These are phyloP conservation scores for Arizona elegans DNA, from an alignment of 2,113 vertebrate genomes.

Conservation along the genomic window DNA sequence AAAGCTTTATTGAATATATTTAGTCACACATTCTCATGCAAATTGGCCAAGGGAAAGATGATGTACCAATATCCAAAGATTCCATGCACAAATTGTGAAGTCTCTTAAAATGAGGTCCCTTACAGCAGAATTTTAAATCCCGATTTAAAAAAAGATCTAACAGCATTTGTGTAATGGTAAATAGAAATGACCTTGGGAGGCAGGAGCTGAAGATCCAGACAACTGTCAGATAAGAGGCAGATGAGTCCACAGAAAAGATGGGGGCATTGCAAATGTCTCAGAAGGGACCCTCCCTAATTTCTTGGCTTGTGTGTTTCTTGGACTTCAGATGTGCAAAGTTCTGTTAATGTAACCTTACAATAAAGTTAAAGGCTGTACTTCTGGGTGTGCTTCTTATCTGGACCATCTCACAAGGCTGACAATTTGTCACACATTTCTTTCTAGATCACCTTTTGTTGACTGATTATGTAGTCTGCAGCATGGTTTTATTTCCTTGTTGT, in stretches of 20 bases:
- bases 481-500: background rate
- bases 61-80: background rate
- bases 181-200: background rate
- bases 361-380: background rate
- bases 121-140: background rate
- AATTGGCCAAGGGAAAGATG: background rate
- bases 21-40: background rate
- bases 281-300: background rate
- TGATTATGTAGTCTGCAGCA: background rate
- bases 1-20: background rate
- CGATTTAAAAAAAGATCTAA: background rate
- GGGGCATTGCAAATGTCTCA: background rate
- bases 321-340: background rate
- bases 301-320: background rate
- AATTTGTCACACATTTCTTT: background rate
- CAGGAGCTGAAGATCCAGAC: background rate
- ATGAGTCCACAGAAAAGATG: background rate
- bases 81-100: background rate
- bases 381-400: background rate
- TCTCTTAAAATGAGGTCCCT: background rate
- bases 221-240: background rate
- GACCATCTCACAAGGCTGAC: background rate
- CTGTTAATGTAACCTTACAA: background rate
- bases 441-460: background rate
- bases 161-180: background rate